phyloP scores from a whole-genome alignment of 2,888 invertebrate species.

The Drosophila paracracens region DNA sequence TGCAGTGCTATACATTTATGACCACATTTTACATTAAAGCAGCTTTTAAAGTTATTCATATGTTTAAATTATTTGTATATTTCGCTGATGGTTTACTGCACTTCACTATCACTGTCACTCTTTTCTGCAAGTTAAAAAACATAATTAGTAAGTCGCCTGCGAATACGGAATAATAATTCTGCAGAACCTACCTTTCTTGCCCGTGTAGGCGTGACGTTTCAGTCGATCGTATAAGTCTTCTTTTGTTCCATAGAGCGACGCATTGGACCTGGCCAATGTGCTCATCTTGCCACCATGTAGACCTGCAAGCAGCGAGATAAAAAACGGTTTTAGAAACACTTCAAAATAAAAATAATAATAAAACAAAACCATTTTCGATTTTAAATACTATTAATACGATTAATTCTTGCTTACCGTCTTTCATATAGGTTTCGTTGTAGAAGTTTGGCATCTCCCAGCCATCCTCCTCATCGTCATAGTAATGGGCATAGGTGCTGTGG shows the following conservation, averaged over 20 bases:
- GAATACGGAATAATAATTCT: background rate
- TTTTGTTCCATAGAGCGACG: constrained; percentile 97
- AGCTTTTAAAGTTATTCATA: constrained; percentile 57
- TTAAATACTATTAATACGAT: background rate
- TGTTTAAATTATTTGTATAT: constrained; percentile 37
- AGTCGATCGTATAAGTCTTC: constrained; percentile 97
- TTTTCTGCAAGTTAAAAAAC: constrained; percentile 89
- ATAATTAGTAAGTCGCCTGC: background rate
- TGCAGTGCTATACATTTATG: constrained; percentile 64
- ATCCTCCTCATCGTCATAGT: constrained; percentile 97
- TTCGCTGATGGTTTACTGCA: constrained; percentile 88
- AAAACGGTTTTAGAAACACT: background rate
- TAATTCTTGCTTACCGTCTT: constrained; percentile 87
- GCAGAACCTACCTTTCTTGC: constrained; percentile 93
- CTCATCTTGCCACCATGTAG: constrained; percentile 96
- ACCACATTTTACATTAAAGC: constrained; percentile 80
- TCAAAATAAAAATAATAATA: too few relatives aligned
- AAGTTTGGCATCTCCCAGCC: constrained; percentile 99
- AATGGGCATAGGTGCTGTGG: constrained; percentile 97
- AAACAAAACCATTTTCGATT: background rate
- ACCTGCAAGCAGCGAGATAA: constrained; percentile 81
- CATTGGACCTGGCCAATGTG: constrained; percentile 96
- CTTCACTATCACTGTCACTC: constrained; percentile 97
- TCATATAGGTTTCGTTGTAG: constrained; percentile 98
- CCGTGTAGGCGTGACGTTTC: constrained; percentile 96